Conservation (phyloP, 1,140 invertebrate species). For the Portunus trituberculatus region DNA sequence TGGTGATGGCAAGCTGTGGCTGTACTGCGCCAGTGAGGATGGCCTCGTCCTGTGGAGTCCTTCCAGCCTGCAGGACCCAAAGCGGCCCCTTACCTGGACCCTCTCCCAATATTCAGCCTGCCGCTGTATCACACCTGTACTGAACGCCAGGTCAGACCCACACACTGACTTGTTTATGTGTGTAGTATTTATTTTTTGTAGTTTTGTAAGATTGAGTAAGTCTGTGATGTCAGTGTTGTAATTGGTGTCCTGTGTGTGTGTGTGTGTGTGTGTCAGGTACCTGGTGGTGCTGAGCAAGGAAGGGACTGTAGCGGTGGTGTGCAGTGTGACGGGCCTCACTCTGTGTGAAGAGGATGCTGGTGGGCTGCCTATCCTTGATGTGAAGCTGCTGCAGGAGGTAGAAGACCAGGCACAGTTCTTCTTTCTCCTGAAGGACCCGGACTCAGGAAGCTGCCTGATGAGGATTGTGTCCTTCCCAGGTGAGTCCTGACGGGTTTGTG, state of each 20-base stretch:
- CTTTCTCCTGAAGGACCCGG: constrained; percentile 36
- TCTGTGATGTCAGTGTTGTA: neutral
- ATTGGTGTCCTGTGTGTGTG: no score
- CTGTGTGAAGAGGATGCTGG: neutral
- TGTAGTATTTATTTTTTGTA: no score
- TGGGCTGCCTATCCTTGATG: constrained; percentile 35
- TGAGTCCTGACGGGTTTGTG: neutral
- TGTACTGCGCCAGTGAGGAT: constrained; percentile 22
- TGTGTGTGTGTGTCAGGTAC: constrained; percentile 44
- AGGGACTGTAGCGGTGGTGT: constrained; percentile 48
- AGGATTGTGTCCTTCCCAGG: constrained; percentile 67
- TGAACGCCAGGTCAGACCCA: constrained; percentile 56
- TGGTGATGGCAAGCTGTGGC: constrained; percentile 17
- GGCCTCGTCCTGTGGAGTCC: constrained; percentile 42
- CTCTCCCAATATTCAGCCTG: neutral
- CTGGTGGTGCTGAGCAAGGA: constrained; percentile 40
- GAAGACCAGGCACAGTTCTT: constrained; percentile 49
- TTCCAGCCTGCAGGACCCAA: constrained; percentile 46
- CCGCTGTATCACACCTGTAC: constrained; percentile 54
- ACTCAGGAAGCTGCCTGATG: constrained; percentile 40
- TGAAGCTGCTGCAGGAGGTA: constrained; percentile 48
- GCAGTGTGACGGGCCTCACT: constrained; percentile 58
- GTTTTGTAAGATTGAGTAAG: neutral
- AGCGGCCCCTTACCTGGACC: constrained; percentile 33
- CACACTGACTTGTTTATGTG: neutral